Percentiles rank a stretch among this genome's conserved stretches.
Conservation (phyloP, 2,888 invertebrate genomes). For the Lasioglossum malachurum region DNA sequence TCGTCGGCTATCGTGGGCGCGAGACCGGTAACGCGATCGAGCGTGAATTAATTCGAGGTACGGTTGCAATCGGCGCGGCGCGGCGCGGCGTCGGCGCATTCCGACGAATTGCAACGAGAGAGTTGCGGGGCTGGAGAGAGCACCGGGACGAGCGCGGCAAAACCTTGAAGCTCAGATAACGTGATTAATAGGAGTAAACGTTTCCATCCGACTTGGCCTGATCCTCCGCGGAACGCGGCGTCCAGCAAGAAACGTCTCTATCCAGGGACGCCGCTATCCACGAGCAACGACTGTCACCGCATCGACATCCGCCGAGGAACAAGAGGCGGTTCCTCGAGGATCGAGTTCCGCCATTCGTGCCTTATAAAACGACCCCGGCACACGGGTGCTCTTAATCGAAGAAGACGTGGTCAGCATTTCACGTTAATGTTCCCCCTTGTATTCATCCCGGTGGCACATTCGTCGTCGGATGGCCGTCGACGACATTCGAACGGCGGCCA, state of each 20-base stretch:
- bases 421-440: constrained; percentile 41
- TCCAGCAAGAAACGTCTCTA: constrained; percentile 69
- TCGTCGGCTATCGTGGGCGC: not conserved
- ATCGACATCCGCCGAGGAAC: constrained; percentile 50
- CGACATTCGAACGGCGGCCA: constrained; percentile 37
- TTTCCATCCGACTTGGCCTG: constrained; percentile 53
- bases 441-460: constrained; percentile 44
- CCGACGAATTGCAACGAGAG: not conserved
- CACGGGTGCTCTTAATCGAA: constrained; percentile 46
- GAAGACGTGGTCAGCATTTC: constrained; percentile 66
- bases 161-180: constrained; percentile 76
- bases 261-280: constrained; percentile 50
- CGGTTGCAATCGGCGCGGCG: not conserved
- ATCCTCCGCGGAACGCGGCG: constrained; percentile 41
- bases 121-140: not conserved
- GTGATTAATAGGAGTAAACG: constrained; percentile 80
- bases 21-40: not conserved
- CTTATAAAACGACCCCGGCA: constrained; percentile 33
- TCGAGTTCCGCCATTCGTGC: constrained; percentile 25
- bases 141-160: constrained; percentile 61
- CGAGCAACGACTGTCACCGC: constrained; percentile 64
- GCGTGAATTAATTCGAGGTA: not conserved
- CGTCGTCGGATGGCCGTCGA: constrained; percentile 15
- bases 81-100: not conserved
- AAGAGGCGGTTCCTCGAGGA: constrained; percentile 32